These are phyloP conservation scores for Drosophila rufa DNA, from an alignment of 1,140 invertebrate genomes.

Conservation along the genomic window DNA sequence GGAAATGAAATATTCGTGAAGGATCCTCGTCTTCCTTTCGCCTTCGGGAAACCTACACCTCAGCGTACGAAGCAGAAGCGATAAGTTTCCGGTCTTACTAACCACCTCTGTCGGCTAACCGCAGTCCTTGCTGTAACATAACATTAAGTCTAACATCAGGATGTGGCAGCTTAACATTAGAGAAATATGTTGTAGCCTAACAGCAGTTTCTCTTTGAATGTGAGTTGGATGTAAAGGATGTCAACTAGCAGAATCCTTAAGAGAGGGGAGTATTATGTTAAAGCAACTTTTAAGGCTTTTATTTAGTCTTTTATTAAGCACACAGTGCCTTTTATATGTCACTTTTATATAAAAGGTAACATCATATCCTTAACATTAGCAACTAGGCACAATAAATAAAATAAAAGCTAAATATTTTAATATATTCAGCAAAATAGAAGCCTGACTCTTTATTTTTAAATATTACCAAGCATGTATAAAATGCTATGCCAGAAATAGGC, in stretches of 20 bases:
- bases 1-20: slow-evolving; percentile 27
- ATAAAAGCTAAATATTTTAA: background rate
- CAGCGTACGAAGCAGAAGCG: slow-evolving; percentile 7
- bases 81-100: slow-evolving; percentile 2
- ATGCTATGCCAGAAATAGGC: too few species aligned
- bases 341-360: background rate
- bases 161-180: background rate
- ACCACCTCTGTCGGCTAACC: background rate
- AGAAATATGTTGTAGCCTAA: background rate
- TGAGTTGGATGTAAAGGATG: background rate
- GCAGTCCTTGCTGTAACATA: slow-evolving; percentile 11
- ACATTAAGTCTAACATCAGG: background rate
- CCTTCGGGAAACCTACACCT: slow-evolving; percentile 3
- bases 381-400: background rate
- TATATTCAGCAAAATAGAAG: too few species aligned
- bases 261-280: background rate
- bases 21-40: slow-evolving; percentile 14
- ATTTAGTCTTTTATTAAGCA: background rate
- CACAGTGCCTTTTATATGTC: background rate
- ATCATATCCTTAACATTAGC: background rate
- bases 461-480: background rate
- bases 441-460: background rate
- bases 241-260: background rate
- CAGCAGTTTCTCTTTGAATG: slow-evolving; percentile 11
- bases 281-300: background rate